Base-by-base conservation (phyloP, 1,140 invertebrate genomes). In the Zaprionus ornatus region DNA sequence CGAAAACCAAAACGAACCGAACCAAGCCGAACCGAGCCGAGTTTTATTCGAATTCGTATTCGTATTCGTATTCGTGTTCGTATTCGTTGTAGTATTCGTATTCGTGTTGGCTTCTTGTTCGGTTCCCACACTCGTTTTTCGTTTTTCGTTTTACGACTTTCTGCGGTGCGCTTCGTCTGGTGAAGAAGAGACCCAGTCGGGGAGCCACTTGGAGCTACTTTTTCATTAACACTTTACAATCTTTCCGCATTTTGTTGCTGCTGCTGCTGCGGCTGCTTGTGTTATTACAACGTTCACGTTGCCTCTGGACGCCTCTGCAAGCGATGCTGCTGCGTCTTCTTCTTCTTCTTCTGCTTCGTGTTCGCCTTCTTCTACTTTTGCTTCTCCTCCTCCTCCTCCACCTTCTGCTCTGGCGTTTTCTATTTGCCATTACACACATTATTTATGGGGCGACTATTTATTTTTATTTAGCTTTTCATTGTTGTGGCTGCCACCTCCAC, bases 201-300 rank as follows among this genome's bases (percentile, higher is more conserved):
- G 19, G 40, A 15, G 67, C 66, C 73, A 61, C 40, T 77, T 68
- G 74, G 56, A 72, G 78, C 85, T 88, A 90, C 84, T 88, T 88
- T 87, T 88, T 88, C 84, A 88, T 88, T 88, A 88, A 88, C 84
- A 88, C 84, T 88, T 88, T 78, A 87, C 84, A 87, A 88, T 88
- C 84, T 87, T 88, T 88, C 80, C 80, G 85, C 85, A 76, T 88
- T 84, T 86, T 86, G 83, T 63, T 78, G 82, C 67, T 60, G 5
- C 23, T 6, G 15, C 48, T 45, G 10, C 21, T 13, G 15, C 35
- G 10, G 17, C 40, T 40, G 15, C 50, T 10, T 21, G 17, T 25
- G 61, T 60, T 74, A 68, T 68, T 74, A 68, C 71, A 74, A 61
- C 71, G 71, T 61, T 60, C 56, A 68, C 71, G 57, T 64, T 76